Evolutionary conservation across 2,113 vertebrate species (phyloP).

Genomic region (Periophthalmus modestus): DNA sequence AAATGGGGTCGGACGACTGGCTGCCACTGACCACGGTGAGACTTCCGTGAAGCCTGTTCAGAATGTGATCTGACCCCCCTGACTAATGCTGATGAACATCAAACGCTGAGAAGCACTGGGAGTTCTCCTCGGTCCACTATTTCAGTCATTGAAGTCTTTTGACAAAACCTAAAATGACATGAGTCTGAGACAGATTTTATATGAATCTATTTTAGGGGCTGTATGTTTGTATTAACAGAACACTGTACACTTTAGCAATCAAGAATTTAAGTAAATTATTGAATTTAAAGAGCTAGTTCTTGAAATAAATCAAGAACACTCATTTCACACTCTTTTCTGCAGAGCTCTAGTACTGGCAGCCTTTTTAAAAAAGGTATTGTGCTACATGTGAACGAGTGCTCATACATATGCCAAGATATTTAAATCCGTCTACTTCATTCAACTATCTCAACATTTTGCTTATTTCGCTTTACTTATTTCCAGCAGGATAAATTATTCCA

Average conservation of each 20-base stretch:
- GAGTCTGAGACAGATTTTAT: too few relatives aligned
- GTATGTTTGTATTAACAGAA: background rate
- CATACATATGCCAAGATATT: too few relatives aligned
- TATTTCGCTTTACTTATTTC: too few relatives aligned
- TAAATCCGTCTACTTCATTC: too few relatives aligned
- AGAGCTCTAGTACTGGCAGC: background rate
- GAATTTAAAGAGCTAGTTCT: background rate
- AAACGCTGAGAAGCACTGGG: conserved; percentile 73
- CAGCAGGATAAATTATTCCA: too few relatives aligned
- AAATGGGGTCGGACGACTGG: conserved; percentile 74
- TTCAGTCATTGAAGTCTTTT: conserved; percentile 59
- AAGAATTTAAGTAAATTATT: background rate
- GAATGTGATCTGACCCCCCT: conserved; percentile 70
- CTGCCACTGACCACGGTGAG: conserved; percentile 71
- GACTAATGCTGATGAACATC: conserved; percentile 74
- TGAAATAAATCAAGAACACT: background rate
- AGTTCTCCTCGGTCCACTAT: conserved; percentile 53
- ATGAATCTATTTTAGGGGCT: too few relatives aligned
- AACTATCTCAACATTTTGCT: too few relatives aligned
- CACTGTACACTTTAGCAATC: background rate
- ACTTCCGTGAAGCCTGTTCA: conserved; percentile 81
- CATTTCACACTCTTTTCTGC: background rate
- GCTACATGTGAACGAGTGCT: background rate
- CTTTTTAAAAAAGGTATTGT: background rate
- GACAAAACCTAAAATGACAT: background rate